A percentile compares a stretch with the other conserved stretches of the same genome.
These are phyloP conservation scores for Bombus picipes DNA, from an alignment of 1,140 invertebrate species.

Conservation along the genomic window DNA sequence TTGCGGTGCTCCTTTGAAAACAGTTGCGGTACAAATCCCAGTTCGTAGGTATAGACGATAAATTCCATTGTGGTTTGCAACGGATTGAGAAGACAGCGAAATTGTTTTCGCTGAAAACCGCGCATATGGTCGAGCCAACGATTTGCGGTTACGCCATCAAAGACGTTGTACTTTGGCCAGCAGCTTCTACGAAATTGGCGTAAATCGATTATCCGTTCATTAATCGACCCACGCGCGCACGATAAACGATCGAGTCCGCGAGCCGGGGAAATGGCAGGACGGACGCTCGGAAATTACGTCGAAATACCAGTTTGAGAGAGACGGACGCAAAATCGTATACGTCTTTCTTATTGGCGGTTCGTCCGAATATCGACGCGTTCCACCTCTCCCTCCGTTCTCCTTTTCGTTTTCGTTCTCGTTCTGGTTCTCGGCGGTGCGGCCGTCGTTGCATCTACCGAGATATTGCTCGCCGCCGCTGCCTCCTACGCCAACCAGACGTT, in stretches of 20 bases:
- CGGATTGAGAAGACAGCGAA: constrained; percentile 52
- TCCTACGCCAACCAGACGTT: neutral
- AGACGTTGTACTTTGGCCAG: constrained; percentile 47
- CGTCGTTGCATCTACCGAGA: neutral
- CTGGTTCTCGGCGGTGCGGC: neutral
- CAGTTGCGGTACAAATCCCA: constrained; percentile 50
- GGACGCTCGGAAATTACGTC: constrained; percentile 42
- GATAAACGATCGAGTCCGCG: constrained; percentile 36
- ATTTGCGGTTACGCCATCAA: constrained; percentile 55
- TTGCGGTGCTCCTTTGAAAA: constrained; percentile 51
- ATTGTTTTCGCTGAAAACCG: constrained; percentile 55
- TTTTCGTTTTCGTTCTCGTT: neutral
- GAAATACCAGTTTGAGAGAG: constrained; percentile 4
- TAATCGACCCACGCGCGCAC: constrained; percentile 36
- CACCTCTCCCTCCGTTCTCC: neutral
- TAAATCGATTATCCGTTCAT: constrained; percentile 53
- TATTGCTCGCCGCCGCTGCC: neutral
- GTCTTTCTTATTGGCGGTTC: constrained; percentile 37
- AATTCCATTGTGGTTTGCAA: constrained; percentile 49
- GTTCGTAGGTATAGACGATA: constrained; percentile 49
- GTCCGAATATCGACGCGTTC: constrained; percentile 23
- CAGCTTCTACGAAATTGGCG: constrained; percentile 39
- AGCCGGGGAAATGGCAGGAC: neutral
- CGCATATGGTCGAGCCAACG: constrained; percentile 40
- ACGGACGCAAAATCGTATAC: neutral